Evolutionary conservation across 2,888 invertebrate genomes (phyloP).

Genomic region (Gryllus longicercus): DNA sequence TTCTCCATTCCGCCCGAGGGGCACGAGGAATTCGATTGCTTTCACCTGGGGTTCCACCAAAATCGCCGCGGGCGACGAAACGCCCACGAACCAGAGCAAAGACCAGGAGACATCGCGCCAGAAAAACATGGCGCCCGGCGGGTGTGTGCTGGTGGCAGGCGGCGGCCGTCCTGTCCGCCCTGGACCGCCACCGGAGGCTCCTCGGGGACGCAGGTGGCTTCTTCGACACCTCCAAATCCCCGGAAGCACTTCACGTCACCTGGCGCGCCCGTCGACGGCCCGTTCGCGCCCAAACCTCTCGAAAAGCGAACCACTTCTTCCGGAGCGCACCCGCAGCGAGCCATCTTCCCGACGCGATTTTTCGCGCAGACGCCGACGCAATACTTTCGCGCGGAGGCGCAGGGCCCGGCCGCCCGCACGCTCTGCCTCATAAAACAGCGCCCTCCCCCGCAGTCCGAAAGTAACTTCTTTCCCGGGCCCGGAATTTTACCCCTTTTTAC

Average conservation of each 20-base stretch:
- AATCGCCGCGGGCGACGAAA: not conserved
- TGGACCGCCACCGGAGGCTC: not conserved
- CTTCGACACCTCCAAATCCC: not conserved
- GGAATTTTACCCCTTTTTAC: conserved; percentile 32
- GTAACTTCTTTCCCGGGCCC: conserved; percentile 30
- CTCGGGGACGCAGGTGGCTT: not conserved
- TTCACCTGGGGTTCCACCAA: not conserved
- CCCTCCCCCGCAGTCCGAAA: conserved; percentile 24
- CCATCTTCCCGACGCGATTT: not conserved
- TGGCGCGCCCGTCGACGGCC: too few relatives aligned
- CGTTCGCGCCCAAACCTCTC: too few relatives aligned
- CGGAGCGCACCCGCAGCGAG: not conserved
- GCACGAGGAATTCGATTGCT: not conserved
- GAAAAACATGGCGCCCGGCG: conserved; percentile 1
- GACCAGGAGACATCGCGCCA: not conserved
- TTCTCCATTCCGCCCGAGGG: not conserved
- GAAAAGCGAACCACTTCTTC: not conserved
- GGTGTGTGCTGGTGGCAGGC: not conserved
- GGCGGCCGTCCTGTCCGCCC: not conserved
- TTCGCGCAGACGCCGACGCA: not conserved
- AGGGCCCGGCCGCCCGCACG: not conserved
- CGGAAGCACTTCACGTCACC: too few relatives aligned
- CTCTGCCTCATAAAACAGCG: conserved; percentile 29
- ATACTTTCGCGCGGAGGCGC: not conserved
- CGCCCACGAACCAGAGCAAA: not conserved